Evolutionary conservation across 2,797 vertebrate species (phyloP).

Genomic region (Halcyon chelicuti): DNA sequence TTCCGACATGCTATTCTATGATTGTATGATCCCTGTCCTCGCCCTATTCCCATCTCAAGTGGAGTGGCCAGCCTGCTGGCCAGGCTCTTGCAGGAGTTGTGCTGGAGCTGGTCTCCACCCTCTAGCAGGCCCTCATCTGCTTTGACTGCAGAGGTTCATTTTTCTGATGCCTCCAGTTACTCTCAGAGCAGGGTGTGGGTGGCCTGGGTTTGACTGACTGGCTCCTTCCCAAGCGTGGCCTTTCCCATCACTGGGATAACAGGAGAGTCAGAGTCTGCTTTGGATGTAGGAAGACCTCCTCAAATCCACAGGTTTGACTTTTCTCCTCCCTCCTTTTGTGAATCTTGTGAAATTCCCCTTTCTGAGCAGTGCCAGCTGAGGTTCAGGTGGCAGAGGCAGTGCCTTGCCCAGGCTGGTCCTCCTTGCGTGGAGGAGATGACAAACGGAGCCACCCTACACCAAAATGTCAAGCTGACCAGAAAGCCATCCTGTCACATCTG

Average conservation of each 20-base stretch:
- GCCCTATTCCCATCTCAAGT: fast-evolving
- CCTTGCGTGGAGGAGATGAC: not conserved
- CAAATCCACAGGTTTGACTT: not conserved
- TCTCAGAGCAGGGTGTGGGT: not conserved
- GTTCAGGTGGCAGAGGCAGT: not conserved
- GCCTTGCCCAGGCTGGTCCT: not conserved
- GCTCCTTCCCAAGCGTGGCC: not conserved
- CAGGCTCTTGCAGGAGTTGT: not conserved
- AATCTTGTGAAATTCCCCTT: not conserved
- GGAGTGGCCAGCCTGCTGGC: not conserved
- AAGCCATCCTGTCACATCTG: not conserved
- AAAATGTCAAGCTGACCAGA: not conserved
- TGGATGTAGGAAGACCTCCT: not conserved
- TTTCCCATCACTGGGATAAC: not conserved
- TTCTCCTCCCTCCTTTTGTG: not conserved
- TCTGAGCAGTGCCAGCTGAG: not conserved
- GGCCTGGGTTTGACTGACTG: not conserved
- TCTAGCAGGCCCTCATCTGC: not conserved
- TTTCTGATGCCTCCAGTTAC: not conserved
- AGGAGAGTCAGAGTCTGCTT: not conserved
- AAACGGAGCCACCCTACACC: not conserved
- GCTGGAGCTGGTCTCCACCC: not conserved
- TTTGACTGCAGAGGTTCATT: not conserved
- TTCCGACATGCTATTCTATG: not conserved
- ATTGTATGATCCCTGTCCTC: not conserved